Evolutionary conservation across 2,797 vertebrate species (phyloP).

Genomic region (Brotula barbata): DNA sequence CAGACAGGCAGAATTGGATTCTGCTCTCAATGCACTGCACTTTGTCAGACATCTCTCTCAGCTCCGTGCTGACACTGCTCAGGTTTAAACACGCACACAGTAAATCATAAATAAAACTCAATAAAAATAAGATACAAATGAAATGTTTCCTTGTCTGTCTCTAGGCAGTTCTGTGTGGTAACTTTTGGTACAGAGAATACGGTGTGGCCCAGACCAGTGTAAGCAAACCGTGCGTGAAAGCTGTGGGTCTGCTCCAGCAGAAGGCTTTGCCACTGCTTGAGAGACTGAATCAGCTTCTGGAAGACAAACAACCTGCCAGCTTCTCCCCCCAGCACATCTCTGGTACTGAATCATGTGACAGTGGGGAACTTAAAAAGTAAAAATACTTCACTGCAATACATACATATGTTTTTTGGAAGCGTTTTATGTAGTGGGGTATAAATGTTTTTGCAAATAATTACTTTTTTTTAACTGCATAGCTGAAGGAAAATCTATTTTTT

Average conservation of each 20-base stretch:
- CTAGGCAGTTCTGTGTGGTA: conserved; percentile 79
- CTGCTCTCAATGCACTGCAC: conserved; percentile 73
- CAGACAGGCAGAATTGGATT: conserved; percentile 76
- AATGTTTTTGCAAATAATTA: too few species aligned
- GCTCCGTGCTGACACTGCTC: conserved; percentile 77
- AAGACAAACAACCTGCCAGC: conserved; percentile 62
- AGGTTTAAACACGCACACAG: conserved; percentile 71
- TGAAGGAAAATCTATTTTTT: too few species aligned
- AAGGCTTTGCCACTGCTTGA: conserved; percentile 82
- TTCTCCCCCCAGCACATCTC: conserved; percentile 55
- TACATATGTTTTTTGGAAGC: too few species aligned
- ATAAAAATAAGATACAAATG: not conserved
- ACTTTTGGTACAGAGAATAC: conserved; percentile 81
- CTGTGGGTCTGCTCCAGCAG: conserved; percentile 63
- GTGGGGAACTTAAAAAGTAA: not conserved
- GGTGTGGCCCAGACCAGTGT: conserved; percentile 59
- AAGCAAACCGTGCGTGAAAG: conserved; percentile 30
- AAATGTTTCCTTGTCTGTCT: conserved; percentile 5
- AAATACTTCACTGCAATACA: too few species aligned
- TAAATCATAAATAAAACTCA: not conserved
- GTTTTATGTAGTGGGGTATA: too few species aligned
- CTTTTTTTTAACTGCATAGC: too few species aligned
- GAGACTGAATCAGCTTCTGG: conserved; percentile 72
- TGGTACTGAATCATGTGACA: conserved; percentile 44
- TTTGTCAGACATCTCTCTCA: conserved; percentile 73